A percentile compares a stretch with the other conserved stretches of the same genome.
phyloP scores from a whole-genome alignment of 2,888 invertebrate species.

The Geophilus truncorum region DNA sequence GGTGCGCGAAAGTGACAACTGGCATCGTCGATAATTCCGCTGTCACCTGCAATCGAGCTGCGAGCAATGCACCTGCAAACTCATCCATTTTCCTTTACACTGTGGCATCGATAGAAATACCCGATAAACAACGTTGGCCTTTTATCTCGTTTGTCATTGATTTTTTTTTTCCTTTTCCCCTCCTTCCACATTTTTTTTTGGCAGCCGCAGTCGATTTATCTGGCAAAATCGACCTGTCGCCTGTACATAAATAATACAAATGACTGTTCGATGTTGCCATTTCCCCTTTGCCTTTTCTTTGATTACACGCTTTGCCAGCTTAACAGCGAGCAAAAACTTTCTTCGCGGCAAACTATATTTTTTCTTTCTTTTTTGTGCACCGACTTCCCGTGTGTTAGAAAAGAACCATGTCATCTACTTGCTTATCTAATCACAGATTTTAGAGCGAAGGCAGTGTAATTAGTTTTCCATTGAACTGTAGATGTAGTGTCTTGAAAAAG shows the following conservation, averaged over 20 bases:
- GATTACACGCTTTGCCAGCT: not conserved
- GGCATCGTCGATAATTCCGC: not conserved
- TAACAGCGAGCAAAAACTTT: not conserved
- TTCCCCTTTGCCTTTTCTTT: not conserved
- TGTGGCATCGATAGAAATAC: not conserved
- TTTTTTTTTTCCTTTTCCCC: not conserved
- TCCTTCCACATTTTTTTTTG: not conserved
- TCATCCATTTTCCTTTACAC: not conserved
- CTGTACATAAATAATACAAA: constrained; percentile 25
- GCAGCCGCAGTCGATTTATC: constrained; percentile 10
- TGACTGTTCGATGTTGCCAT: constrained; percentile 21
- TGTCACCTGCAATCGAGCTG: constrained; percentile 23
- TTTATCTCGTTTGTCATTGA: constrained; percentile 22
- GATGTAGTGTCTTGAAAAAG: not conserved
- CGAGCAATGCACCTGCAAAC: not conserved
- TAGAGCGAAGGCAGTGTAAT: not conserved
- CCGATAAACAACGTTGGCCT: not conserved
- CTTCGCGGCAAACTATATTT: not conserved
- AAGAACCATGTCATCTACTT: not conserved
- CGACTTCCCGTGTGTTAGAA: not conserved
- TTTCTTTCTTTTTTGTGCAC: not conserved
- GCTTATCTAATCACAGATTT: not conserved
- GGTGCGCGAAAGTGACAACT: not conserved
- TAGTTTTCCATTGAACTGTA: not conserved
- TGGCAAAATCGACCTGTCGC: not conserved